Evolutionary conservation across 2,113 vertebrate genomes (phyloP).

Genomic region (Varanus salvator): DNA sequence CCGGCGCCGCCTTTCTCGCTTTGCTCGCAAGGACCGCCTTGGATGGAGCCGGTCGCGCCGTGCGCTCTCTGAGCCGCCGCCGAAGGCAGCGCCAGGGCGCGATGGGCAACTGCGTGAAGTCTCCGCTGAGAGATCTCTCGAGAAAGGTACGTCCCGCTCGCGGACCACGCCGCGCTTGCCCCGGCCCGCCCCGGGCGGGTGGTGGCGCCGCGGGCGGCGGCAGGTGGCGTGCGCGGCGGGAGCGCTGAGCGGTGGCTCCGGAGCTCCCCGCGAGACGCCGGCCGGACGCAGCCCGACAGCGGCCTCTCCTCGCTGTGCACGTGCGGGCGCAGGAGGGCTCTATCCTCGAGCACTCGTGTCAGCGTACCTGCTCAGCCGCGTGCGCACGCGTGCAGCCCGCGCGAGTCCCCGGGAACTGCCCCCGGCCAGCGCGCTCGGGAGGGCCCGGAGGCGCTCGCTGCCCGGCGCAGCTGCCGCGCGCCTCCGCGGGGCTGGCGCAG

Average conservation of each 20-base stretch:
- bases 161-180: neutral
- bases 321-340: neutral
- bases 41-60: slow-evolving; percentile 77
- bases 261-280: neutral
- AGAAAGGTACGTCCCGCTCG: slow-evolving; percentile 91
- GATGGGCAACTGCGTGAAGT: slow-evolving; percentile 99
- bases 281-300: no score
- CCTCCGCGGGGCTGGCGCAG: neutral
- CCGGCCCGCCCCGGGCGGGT: no score
- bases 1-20: slow-evolving; percentile 70
- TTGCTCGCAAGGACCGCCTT: slow-evolving; percentile 75
- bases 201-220: neutral
- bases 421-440: no score
- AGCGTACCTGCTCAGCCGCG: neutral
- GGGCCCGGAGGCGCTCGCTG: neutral
- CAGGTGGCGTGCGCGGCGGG: slow-evolving; percentile 27
- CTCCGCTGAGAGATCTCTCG: slow-evolving; percentile 92
- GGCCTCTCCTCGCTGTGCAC: neutral
- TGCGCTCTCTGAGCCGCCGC: slow-evolving; percentile 69
- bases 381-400: neutral
- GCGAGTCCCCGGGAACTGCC: no score
- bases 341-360: neutral
- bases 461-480: neutral
- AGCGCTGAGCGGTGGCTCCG: slow-evolving; percentile 9
- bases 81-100: slow-evolving; percentile 75